Base-by-base conservation (phyloP, 2,113 vertebrate species). In the Periophthalmus modestus region DNA sequence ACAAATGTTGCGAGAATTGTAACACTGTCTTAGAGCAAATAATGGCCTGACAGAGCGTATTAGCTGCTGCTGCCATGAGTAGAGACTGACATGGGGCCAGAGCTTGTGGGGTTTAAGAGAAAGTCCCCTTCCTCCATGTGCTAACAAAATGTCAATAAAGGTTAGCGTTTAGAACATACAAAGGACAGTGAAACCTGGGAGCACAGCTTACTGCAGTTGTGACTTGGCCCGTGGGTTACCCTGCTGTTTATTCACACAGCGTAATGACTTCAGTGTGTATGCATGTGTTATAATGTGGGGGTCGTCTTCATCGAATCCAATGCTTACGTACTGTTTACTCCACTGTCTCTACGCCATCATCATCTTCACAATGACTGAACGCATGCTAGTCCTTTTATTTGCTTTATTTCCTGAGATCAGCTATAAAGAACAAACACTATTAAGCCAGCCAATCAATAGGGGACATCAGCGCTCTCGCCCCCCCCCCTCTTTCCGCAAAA, bases 401-500 rank as follows among this genome's bases (percentile, higher is more conserved):
- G 75, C 88, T 93, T 93, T 92, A 92, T 93, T 93, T 93, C 90
- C 93, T 89, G 87, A 89, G 93, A 92, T 93, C 90, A 92, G 92
- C 93, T 92, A 92, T 93, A 92, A 92, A 94, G 89, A 91, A 93
- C 90, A 93, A 94, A 94, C 90, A 92, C 92, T 93, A 94, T 94
- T 94, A 94, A 92, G 89, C 71, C 79, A 88, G 85, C 84, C 87
- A 93, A 94, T 94, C 94, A 93, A 93, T 94, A 94, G 75, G 74
- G 89, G 87, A 90, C 93, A 93, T 93, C 92, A 92, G 83, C 74
- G 68, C 81, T 85, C 82, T 28, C 2, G 28, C 85, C 83, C 16
- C 80, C 88, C 78, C 87, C 76, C 69, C 66, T 71, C 69, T 75
- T 82, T 71, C 83, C 23, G 69, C 87, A 88, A 88, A 91, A 90